Evolutionary conservation across 2,888 invertebrate species (phyloP), one percentile per base, ranked within the genome.

Genomic region (Drosophila basisetae): DNA sequence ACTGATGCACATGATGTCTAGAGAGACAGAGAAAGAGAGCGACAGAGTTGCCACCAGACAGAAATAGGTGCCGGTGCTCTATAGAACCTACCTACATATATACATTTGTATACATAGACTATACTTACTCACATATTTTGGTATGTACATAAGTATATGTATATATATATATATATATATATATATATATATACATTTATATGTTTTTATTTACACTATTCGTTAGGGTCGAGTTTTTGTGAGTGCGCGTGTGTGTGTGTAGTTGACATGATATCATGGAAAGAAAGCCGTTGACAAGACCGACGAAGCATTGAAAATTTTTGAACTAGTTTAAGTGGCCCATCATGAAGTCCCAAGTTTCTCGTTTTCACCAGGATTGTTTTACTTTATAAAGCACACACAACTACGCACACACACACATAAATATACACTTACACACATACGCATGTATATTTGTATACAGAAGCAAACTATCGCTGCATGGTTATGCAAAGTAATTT

Each of bases 301-400:
- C 69, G 73, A 79, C 76, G 80, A 82, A 76, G 82, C 82, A 82
- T 82, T 82, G 73, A 85, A 88, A 88, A 90, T 83, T 88, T 86
- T 84, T 88, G 87, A 90, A 88, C 87, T 88, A 90, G 87, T 88
- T 88, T 88, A 90, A 87, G 87, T 87, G 91, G 87, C 90, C 89
- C 87, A 87, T 87, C 91, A 87, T 87, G 87, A 90, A 87, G 87
- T 87, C 87, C 87, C 87, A 87, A 87, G 87, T 87, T 87, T 87
- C 87, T 88, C 87, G 87, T 88, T 88, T 88, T 89, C 87, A 87
- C 87, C 87, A 88, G 91, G 91, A 88, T 88, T 88, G 89, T 88
- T 88, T 88, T 90, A 88, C 87, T 88, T 90, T 88, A 88, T 84
- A 88, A 90, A 84, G 64, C 68, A 83, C 74, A 89, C 78, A 79